Evolutionary conservation across 2,797 vertebrate species (phyloP).

Genomic region (Antennarius maculatus): DNA sequence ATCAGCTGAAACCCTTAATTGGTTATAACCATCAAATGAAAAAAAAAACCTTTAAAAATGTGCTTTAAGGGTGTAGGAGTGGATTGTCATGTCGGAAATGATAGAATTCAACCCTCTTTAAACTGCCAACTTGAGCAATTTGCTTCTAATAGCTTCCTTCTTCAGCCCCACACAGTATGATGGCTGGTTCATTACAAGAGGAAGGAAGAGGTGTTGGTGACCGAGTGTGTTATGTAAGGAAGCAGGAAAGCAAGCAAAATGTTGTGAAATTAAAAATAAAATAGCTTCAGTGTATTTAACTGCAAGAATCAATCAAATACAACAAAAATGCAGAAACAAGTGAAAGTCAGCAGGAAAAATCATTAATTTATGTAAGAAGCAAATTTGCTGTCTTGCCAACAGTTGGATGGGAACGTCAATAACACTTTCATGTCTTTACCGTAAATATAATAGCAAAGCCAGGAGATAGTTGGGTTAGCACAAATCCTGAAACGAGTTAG

Average conservation of each 20-base stretch:
- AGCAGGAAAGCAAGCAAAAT: conserved; percentile 1
- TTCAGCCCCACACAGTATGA: conserved; percentile 8
- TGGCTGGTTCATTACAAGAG: conserved; percentile 28
- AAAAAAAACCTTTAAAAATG: conserved; percentile 44
- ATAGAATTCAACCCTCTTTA: conserved; percentile 39
- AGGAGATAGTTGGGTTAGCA: too few species aligned
- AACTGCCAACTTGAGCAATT: conserved; percentile 41
- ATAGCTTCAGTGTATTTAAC: too few species aligned
- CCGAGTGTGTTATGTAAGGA: conserved; percentile 7
- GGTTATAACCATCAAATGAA: conserved; percentile 36
- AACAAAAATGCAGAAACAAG: too few species aligned
- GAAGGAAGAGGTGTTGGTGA: not conserved
- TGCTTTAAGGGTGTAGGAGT: conserved; percentile 24
- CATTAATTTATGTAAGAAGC: not conserved
- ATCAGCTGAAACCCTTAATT: conserved; percentile 58
- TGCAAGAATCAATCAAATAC: too few species aligned
- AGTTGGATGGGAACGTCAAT: too few species aligned
- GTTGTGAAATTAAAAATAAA: not conserved
- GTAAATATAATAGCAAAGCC: too few species aligned
- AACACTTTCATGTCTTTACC: too few species aligned
- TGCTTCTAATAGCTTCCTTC: conserved; percentile 28
- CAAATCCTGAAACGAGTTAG: too few species aligned
- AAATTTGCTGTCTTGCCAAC: not conserved
- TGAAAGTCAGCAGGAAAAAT: too few species aligned
- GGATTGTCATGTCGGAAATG: conserved; percentile 32